A percentile compares a stretch with the other conserved stretches of the same genome.
Evolutionary conservation across 37 sponge, comb jelly and placozoan genomes (phyloP).

Genomic region (Crambe crambe): DNA sequence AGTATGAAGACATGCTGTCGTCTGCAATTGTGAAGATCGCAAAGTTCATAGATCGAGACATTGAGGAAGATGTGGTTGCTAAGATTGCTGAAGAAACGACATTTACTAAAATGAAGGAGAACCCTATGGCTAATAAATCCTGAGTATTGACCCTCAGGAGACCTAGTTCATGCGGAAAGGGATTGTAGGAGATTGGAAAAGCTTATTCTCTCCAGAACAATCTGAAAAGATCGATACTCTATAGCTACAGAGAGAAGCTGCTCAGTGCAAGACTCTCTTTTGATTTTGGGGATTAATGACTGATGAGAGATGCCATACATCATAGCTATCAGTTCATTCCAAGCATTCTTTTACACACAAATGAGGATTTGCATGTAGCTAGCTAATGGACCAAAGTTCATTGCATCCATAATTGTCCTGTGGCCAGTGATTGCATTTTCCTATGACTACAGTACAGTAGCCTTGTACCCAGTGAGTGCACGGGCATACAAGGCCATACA

Average conservation of each 20-base stretch:
- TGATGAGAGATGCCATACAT: too few relatives aligned
- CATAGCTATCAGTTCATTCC: too few relatives aligned
- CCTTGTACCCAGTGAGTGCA: too few relatives aligned
- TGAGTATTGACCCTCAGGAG: neutral
- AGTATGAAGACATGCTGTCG: constrained; percentile 62
- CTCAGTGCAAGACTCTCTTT: constrained; percentile 1
- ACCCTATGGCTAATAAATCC: neutral
- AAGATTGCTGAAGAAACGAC: constrained; percentile 13
- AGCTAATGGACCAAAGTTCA: too few relatives aligned
- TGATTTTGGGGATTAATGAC: too few relatives aligned
- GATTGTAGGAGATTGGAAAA: constrained; percentile 65
- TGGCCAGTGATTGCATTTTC: too few relatives aligned
- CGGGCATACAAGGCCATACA: too few relatives aligned
- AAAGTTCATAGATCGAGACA: constrained; percentile 24
- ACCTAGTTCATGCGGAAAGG: constrained; percentile 50
- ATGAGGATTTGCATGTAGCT: too few relatives aligned
- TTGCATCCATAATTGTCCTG: too few relatives aligned
- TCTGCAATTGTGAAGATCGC: constrained; percentile 14
- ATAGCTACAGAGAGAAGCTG: constrained; percentile 30
- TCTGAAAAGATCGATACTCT: constrained; percentile 21
- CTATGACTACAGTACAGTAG: too few relatives aligned
- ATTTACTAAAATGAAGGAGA: constrained; percentile 51
- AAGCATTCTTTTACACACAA: too few relatives aligned
- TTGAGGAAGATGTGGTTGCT: constrained; percentile 23
- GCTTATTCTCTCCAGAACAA: constrained; percentile 46